Conservation (phyloP, 2,797 vertebrate species). For the Trematomus bernacchii region DNA sequence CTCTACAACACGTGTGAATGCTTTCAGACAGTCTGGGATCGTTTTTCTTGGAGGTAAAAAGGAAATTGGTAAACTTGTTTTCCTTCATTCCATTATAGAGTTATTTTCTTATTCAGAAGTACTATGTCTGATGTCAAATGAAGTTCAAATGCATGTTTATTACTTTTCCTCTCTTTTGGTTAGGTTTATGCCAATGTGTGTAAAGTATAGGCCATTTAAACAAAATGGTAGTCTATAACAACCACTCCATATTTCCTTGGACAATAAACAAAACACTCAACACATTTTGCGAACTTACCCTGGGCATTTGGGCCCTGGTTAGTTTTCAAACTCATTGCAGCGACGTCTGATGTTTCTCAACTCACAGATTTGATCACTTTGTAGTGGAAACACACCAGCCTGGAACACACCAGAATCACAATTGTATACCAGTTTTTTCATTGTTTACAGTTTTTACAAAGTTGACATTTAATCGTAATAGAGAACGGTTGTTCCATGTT, state of each 20-base stretch:
- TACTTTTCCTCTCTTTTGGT: no score
- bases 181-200: not conserved
- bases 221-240: not conserved
- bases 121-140: not conserved
- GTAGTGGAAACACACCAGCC: slow-evolving; percentile 34
- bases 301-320: slow-evolving; percentile 38
- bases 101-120: not conserved
- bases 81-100: not conserved
- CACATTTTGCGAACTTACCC: slow-evolving; percentile 56
- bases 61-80: not conserved
- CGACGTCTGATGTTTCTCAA: slow-evolving; percentile 10
- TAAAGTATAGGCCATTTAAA: not conserved
- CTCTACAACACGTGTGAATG: slow-evolving; percentile 12
- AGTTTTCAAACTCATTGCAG: slow-evolving; percentile 50
- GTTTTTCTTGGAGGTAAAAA: slow-evolving; percentile 18
- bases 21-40: slow-evolving; percentile 6
- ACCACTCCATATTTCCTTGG: not conserved
- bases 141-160: not conserved
- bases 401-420: not conserved
- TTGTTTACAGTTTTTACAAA: not conserved
- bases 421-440: not conserved
- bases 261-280: not conserved
- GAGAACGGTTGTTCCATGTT: not conserved
- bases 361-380: not conserved
- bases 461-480: not conserved